Conservation (phyloP, 1,140 invertebrate species). For the Neelides sp. region DNA sequence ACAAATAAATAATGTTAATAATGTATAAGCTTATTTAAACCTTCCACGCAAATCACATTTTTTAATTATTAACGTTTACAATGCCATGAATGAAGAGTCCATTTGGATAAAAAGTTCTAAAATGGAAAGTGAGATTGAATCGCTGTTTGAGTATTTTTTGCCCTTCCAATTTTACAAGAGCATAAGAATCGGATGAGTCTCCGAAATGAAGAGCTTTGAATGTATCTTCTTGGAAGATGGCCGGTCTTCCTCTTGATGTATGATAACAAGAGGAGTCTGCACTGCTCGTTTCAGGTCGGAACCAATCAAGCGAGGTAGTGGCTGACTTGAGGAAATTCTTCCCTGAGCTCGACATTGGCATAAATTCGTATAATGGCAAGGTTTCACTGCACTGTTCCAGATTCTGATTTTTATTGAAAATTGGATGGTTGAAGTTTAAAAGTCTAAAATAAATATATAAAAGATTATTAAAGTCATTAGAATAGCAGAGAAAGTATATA, state of each 20-base stretch:
- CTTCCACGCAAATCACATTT: background rate
- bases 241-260: constrained; percentile 37
- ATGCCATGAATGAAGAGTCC: constrained; percentile 64
- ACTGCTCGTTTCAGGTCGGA: too few species aligned
- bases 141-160: constrained; percentile 52
- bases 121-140: constrained; percentile 64
- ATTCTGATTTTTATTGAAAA: constrained; percentile 46
- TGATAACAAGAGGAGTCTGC: too few species aligned
- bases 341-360: background rate
- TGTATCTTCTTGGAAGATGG: constrained; percentile 38
- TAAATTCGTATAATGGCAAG: too few species aligned
- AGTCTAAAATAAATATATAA: constrained; percentile 38
- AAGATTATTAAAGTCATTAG: background rate
- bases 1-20: constrained; percentile 10
- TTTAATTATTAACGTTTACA: constrained; percentile 38
- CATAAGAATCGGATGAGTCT: constrained; percentile 61
- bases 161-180: constrained; percentile 49
- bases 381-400: constrained; percentile 17
- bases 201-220: constrained; percentile 76
- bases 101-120: constrained; percentile 71
- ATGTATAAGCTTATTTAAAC: background rate
- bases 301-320: background rate
- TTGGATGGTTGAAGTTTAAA: constrained; percentile 49
- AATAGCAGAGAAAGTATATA: constrained; percentile 5
- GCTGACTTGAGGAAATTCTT: background rate